Base-by-base conservation (phyloP, 2,113 vertebrate genomes). In the Tympanuchus pallidicinctus region DNA sequence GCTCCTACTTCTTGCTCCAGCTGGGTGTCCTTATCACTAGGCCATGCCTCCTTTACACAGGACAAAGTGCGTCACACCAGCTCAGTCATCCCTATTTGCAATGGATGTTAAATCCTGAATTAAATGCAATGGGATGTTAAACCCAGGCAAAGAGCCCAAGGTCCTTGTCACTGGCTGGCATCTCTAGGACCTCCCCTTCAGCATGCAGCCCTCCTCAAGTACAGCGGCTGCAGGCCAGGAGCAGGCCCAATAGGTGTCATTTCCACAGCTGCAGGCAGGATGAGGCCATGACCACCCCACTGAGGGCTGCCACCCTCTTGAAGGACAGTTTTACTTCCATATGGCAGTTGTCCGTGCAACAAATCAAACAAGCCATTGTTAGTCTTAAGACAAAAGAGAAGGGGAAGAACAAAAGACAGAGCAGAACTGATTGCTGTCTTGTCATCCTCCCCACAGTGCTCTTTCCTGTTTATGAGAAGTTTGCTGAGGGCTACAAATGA, bases 401-500 rank as follows among this genome's bases (percentile, higher is more conserved):
- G 59, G 21, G 15, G 48, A 76, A 89, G 89, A 93, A 88, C 87
- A 77, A 93, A 95, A 92, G 89, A 88, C 87, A 77, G 84, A 94
- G 50, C 2, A 1, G 64, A 82, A 14, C 28, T 74, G 67, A 77
- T 82, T 87, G 91, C 83, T 64, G 30, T 15, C 52, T 57, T 60
- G 36, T 76, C 0, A 0, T 52, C 67, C 78, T 85, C 54, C 59
- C 67, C 6, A 0, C 6, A 1, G 1, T 42, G 81, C 63, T 71
- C 78, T 89, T 95, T 96, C 87, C 86, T 94, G 92, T 93, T 94
- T 89, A 73, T 91, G 91, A 90, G 64, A 83, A 67, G 42, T 75
- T 83, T 82, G 75, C 89, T 70, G 81, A 82, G 67, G 86, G 92
- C 81, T 59, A 10, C 8, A 40, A 71, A 84, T n/a, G 89, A 86